phyloP scores from a whole-genome alignment of 2,797 vertebrate species.

The Coregonus sp. region DNA sequence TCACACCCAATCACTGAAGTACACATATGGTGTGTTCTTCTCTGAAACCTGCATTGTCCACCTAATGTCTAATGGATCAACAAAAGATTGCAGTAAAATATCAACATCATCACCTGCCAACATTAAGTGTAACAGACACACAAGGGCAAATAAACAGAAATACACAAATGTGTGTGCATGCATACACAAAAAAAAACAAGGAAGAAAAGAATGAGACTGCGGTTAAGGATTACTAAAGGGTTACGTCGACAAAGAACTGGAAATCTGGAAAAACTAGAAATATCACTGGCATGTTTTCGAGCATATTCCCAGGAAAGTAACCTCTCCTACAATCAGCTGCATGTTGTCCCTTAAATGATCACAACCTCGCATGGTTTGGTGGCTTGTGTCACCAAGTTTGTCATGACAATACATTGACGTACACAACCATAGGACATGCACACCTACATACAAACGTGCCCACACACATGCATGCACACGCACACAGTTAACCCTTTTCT shows the following conservation, averaged over 20 bases:
- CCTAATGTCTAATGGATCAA: not conserved
- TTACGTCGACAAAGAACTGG: too few species aligned
- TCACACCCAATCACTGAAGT: not conserved
- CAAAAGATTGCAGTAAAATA: not conserved
- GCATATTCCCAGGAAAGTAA: too few species aligned
- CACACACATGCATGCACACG: not conserved
- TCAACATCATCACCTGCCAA: not conserved
- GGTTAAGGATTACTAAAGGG: too few species aligned
- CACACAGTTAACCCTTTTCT: too few species aligned
- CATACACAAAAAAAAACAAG: not conserved
- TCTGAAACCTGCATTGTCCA: not conserved
- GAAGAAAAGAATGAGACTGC: not conserved
- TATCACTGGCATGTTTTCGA: too few species aligned
- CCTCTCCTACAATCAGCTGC: not conserved
- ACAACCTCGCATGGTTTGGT: not conserved
- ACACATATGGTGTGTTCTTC: not conserved
- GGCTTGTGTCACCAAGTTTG: not conserved
- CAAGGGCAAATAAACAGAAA: not conserved
- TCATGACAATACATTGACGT: not conserved
- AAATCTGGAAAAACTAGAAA: too few species aligned
- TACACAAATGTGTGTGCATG: not conserved
- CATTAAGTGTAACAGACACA: not conserved
- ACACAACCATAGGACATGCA: conserved; percentile 1
- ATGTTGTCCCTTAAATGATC: not conserved
- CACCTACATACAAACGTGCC: not conserved